Conservation (phyloP, 2,797 vertebrate genomes). For the Pseudocheirus occidentalis region DNA sequence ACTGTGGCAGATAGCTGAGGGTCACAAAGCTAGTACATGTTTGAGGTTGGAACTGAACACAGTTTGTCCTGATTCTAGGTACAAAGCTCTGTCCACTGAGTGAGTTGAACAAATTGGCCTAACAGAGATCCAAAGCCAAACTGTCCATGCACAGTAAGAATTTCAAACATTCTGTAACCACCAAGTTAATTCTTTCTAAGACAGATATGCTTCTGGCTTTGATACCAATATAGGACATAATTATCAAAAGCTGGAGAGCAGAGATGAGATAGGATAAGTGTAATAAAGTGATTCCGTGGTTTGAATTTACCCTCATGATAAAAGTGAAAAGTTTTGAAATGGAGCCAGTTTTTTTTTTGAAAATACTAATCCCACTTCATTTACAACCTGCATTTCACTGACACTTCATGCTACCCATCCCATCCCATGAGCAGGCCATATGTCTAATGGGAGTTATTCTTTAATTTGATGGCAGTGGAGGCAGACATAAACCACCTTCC, state of each 20-base stretch:
- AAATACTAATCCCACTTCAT: constrained; percentile 44
- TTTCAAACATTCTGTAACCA: background rate
- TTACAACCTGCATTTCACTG: constrained; percentile 38
- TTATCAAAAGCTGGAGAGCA: constrained; percentile 46
- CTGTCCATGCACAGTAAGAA: constrained; percentile 47
- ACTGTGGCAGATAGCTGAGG: background rate
- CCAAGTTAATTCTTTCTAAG: constrained; percentile 64
- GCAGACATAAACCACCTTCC: background rate
- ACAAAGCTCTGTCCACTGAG: background rate
- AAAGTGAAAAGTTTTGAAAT: constrained; percentile 37
- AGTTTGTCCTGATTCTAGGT: background rate
- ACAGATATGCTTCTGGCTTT: constrained; percentile 51
- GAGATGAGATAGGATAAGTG: constrained; percentile 47
- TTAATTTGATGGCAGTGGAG: background rate
- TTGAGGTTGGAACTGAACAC: background rate
- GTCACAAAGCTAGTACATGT: background rate
- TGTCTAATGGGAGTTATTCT: constrained; percentile 15
- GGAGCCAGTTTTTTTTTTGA: constrained; percentile 38
- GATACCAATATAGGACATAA: constrained; percentile 52
- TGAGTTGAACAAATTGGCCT: constrained; percentile 54
- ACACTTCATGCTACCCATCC: background rate
- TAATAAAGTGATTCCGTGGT: constrained; percentile 64
- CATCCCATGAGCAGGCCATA: background rate
- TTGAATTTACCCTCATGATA: constrained; percentile 66
- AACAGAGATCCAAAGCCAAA: constrained; percentile 33